phyloP scores from a whole-genome alignment of 2,113 vertebrate species.

The Erythrolamprus reginae region DNA sequence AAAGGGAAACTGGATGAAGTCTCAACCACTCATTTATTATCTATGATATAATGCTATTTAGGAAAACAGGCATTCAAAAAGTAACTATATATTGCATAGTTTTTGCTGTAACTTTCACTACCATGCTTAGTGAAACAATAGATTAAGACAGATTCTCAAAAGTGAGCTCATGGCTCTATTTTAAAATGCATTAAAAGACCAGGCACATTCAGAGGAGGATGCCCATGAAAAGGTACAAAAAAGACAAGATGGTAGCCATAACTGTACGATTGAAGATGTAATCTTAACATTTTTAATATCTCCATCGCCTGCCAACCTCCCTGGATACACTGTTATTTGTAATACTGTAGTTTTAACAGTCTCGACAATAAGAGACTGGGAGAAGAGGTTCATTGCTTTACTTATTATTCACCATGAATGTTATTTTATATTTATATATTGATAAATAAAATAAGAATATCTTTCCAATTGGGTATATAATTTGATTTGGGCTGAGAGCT shows the following conservation, averaged over 20 bases:
- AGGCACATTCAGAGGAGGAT: neutral
- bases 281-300: neutral
- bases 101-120: neutral
- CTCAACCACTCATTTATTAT: neutral
- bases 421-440: neutral
- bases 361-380: rapidly evolving
- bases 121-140: neutral
- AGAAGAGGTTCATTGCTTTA: neutral
- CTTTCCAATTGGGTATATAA: neutral
- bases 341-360: neutral
- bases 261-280: neutral
- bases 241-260: neutral
- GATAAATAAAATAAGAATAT: neutral
- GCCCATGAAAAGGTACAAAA: neutral
- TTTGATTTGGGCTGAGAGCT: neutral
- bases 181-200: neutral
- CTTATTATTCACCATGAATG: neutral
- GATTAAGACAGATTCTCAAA: neutral
- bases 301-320: neutral
- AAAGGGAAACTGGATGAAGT: neutral
- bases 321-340: neutral
- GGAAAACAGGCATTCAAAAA: neutral
- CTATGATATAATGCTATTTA: neutral
- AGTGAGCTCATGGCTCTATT: neutral
- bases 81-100: neutral